These are phyloP conservation scores for Tridacna crocea DNA, from an alignment of 2,888 invertebrate species.

Conservation along the genomic window DNA sequence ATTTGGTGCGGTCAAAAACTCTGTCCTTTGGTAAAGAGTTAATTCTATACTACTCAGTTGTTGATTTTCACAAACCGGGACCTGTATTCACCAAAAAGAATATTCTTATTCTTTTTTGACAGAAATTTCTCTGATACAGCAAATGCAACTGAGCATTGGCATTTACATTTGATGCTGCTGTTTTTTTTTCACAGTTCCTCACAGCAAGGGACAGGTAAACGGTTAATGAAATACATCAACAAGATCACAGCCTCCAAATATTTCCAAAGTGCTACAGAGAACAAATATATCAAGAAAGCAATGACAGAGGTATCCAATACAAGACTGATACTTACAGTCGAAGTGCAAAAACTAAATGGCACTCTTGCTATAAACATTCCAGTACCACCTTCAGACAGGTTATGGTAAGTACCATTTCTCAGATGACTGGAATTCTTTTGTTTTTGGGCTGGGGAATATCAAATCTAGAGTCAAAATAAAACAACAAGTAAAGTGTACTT, in stretches of 20 bases:
- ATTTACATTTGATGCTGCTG: too few species aligned
- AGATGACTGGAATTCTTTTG: neutral
- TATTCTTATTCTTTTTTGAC: too few species aligned
- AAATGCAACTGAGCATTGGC: too few species aligned
- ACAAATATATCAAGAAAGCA: conserved; percentile 93
- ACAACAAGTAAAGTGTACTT: too few species aligned
- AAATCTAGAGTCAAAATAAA: too few species aligned
- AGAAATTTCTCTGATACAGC: too few species aligned
- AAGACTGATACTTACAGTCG: conserved; percentile 93
- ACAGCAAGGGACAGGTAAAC: conserved; percentile 85
- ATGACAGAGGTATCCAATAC: conserved; percentile 96
- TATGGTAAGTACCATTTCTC: conserved; percentile 88
- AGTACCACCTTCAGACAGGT: conserved; percentile 93
- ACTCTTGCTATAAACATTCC: conserved; percentile 93
- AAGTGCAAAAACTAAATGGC: conserved; percentile 91
- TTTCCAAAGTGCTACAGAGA: conserved; percentile 94
- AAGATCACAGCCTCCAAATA: conserved; percentile 93
- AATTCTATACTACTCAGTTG: too few species aligned
- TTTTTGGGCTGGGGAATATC: too few species aligned
- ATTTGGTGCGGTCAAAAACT: too few species aligned
- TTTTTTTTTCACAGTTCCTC: conserved; percentile 37
- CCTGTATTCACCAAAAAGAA: too few species aligned
- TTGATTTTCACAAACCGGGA: too few species aligned
- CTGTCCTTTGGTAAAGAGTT: too few species aligned
- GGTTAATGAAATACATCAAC: conserved; percentile 92